A percentile compares a stretch with the other conserved stretches of the same genome.
phyloP scores from a whole-genome alignment of 2,888 invertebrate genomes.

The Tetramorium bicarinatum region DNA sequence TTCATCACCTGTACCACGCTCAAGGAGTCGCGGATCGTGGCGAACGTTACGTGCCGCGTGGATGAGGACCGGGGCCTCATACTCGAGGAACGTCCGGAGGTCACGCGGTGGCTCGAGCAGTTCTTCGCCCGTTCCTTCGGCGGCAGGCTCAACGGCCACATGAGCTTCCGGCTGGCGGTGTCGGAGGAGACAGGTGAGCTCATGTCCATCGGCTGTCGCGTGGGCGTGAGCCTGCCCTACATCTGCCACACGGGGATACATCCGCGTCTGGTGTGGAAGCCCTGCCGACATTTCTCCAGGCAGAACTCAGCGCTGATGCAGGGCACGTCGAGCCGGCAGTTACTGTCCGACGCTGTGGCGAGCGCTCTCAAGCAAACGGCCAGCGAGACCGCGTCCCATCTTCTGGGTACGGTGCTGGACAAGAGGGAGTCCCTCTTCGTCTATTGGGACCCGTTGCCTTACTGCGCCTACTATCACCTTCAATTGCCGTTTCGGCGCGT shows the following conservation, averaged over 20 bases:
- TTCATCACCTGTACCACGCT: conserved; percentile 94
- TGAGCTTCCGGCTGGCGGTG: conserved; percentile 92
- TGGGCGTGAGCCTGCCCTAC: conserved; percentile 94
- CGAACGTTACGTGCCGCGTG: conserved; percentile 93
- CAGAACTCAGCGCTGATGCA: conserved; percentile 87
- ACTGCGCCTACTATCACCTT: conserved; percentile 94
- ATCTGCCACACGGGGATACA: conserved; percentile 92
- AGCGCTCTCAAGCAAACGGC: conserved; percentile 87
- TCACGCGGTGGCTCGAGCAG: conserved; percentile 91
- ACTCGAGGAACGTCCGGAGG: conserved; percentile 89
- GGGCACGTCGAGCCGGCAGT: conserved; percentile 74
- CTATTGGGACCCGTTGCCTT: conserved; percentile 95
- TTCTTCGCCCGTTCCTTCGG: conserved; percentile 90
- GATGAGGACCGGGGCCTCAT: conserved; percentile 91
- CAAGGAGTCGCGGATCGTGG: conserved; percentile 92
- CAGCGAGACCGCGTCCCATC: conserved; percentile 74
- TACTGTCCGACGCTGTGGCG: conserved; percentile 88
- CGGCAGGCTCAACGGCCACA: conserved; percentile 91
- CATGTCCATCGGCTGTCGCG: conserved; percentile 90
- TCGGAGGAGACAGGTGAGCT: conserved; percentile 88
- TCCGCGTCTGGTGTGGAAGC: conserved; percentile 89
- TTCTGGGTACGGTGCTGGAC: conserved; percentile 90
- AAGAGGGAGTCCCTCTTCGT: conserved; percentile 93
- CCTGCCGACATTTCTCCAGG: conserved; percentile 89
- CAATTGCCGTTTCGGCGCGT: conserved; percentile 89